Percentiles rank a stretch among this genome's conserved stretches.
phyloP scores from a whole-genome alignment of 2,797 vertebrate species.

The Huso huso region DNA sequence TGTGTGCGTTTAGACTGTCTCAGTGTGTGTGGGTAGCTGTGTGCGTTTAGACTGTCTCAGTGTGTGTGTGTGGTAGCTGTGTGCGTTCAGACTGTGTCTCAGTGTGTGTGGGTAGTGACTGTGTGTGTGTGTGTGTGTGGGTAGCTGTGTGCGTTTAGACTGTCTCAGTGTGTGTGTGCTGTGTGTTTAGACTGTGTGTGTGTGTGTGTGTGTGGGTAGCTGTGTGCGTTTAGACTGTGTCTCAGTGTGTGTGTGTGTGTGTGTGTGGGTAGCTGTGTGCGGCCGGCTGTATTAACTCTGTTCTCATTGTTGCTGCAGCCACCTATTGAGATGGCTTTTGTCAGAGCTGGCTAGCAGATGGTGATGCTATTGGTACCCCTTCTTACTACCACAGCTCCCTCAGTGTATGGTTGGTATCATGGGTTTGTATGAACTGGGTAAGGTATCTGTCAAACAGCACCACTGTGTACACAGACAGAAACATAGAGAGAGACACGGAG shows the following conservation, averaged over 20 bases:
- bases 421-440: slow-evolving; percentile 99
- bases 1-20: too few species aligned
- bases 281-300: slow-evolving; percentile 82
- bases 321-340: slow-evolving; percentile 98
- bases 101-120: too few species aligned
- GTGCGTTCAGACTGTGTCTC: too few species aligned
- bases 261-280: slow-evolving; percentile 14
- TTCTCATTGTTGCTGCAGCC: slow-evolving; percentile 99
- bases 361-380: slow-evolving; percentile 88
- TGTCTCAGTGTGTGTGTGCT: too few species aligned
- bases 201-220: slow-evolving; percentile 49
- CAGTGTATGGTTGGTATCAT: slow-evolving; percentile 99
- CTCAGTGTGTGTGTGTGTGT: slow-evolving; percentile 14
- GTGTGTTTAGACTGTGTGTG: slow-evolving; percentile 29
- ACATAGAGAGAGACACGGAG: too few species aligned
- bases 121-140: slow-evolving; percentile 16
- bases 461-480: slow-evolving; percentile 57
- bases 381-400: slow-evolving; percentile 89
- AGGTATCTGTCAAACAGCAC: slow-evolving; percentile 80
- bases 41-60: slow-evolving; percentile 22
- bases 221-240: slow-evolving; percentile 47
- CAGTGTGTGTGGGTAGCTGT: slow-evolving; percentile 6
- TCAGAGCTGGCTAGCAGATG: slow-evolving; percentile 97
- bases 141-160: too few species aligned
- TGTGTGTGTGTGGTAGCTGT: too few species aligned